Evolutionary conservation across 2,113 vertebrate species (phyloP), one percentile per base, ranked within the genome.

Genomic region (Bufo bufo): DNA sequence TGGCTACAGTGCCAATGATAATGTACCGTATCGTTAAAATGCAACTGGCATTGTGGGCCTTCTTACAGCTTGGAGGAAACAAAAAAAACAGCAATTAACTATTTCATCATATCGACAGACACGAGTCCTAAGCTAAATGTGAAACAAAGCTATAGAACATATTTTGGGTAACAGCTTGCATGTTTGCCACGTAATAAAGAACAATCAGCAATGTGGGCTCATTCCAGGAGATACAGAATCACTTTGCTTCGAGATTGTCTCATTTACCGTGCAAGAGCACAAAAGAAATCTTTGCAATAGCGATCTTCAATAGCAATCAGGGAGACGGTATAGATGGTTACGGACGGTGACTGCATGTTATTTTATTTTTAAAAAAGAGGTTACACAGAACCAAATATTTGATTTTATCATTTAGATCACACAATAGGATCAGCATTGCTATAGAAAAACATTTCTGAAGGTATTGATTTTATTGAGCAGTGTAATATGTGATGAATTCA

Each of bases 21-120:
- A 95, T 96, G 94, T 93, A 91, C 92, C 93, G 92, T 94, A 95
- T 95, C 95, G 94, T 97, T 97, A 95, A 96, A 96, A 97, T 97
- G 95, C 96, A 96, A 95, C 95, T 92, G 92, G 95, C 95, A 96
- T 97, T 95, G 94, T 93, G 92, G 92, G 92, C 93, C 94, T 78
- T 93, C 95, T 96, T 94, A 94, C 94, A 94, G 94, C 93, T 93
- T 93, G 90, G 91, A 93, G 93, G 33, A 33, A 33, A 33, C 33
- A 77, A 77, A 77, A 71, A 77, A 77, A 86, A 45, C 94, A 94
- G 94, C 95, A 94, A 95, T 94, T 93, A 96, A 94, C 94, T 96
- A 94, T 96, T 96, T 95, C 94, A 93, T 91, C 56, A 77, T 43
- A 61, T 91, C 91, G 93, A 92, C 94, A 96, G 94, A 90, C 92